Evolutionary conservation across 2,888 invertebrate species (phyloP).

Genomic region (Neoaliturus tenellus): DNA sequence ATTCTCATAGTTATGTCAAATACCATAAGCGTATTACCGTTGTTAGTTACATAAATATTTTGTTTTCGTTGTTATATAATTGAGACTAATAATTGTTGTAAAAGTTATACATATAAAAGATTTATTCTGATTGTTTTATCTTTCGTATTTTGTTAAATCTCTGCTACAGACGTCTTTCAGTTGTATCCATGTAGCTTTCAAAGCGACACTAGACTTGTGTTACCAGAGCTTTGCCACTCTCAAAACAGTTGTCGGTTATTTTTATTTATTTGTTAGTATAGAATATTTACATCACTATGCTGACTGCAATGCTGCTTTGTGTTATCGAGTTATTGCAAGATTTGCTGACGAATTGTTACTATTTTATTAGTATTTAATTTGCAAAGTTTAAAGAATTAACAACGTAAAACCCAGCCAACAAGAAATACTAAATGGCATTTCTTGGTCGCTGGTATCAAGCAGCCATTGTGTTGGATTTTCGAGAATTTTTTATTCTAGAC

Average conservation of each 20-base stretch:
- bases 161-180: constrained; percentile 31
- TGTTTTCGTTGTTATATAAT: background rate
- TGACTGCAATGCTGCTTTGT: too few species aligned
- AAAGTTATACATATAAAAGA: background rate
- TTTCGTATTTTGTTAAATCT: background rate
- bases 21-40: background rate
- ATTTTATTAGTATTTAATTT: too few species aligned
- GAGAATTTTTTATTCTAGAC: too few species aligned
- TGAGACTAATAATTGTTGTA: background rate
- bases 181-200: background rate
- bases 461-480: too few species aligned
- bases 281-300: too few species aligned
- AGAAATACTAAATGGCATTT: too few species aligned
- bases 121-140: background rate
- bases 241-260: background rate
- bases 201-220: background rate
- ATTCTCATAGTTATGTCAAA: too few species aligned
- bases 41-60: background rate
- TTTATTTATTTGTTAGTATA: background rate
- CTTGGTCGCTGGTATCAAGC: too few species aligned
- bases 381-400: too few species aligned
- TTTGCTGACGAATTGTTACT: too few species aligned
- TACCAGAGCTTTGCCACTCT: constrained; percentile 3
- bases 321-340: too few species aligned
- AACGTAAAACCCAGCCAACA: too few species aligned